phyloP scores from a whole-genome alignment of 2,113 vertebrate genomes.

The Myiopsitta monachus region DNA sequence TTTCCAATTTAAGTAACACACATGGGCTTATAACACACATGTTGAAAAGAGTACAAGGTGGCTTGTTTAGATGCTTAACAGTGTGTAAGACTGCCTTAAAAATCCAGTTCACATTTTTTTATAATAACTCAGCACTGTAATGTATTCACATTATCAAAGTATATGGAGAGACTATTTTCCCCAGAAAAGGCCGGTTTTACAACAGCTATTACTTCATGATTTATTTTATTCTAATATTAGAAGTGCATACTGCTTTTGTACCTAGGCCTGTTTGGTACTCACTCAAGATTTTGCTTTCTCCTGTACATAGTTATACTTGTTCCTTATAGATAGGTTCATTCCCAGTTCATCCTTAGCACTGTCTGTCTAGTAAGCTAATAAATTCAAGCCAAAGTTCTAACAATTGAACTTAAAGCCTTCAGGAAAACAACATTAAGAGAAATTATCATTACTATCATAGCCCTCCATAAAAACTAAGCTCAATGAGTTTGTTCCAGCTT shows the following conservation, averaged over 20 bases:
- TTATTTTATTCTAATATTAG: neutral
- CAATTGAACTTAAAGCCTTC: neutral
- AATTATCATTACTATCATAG: neutral
- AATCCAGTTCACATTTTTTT: neutral
- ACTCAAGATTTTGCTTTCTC: neutral
- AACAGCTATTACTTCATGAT: neutral
- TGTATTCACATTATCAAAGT: neutral
- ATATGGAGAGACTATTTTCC: neutral
- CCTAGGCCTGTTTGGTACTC: neutral
- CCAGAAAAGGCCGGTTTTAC: neutral
- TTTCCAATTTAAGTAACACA: neutral
- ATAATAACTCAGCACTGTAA: neutral
- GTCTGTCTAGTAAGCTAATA: neutral
- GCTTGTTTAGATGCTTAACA: neutral
- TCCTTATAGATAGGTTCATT: neutral
- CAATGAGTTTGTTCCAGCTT: neutral
- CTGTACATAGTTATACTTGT: neutral
- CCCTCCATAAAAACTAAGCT: neutral
- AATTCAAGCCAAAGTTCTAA: neutral
- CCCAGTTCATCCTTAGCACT: neutral
- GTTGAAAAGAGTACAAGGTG: neutral
- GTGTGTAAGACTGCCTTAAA: neutral
- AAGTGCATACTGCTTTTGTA: neutral
- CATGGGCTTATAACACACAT: neutral
- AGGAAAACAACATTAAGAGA: neutral